Evolutionary conservation across 2,113 vertebrate genomes (phyloP).

Genomic region (Tinamus guttatus): DNA sequence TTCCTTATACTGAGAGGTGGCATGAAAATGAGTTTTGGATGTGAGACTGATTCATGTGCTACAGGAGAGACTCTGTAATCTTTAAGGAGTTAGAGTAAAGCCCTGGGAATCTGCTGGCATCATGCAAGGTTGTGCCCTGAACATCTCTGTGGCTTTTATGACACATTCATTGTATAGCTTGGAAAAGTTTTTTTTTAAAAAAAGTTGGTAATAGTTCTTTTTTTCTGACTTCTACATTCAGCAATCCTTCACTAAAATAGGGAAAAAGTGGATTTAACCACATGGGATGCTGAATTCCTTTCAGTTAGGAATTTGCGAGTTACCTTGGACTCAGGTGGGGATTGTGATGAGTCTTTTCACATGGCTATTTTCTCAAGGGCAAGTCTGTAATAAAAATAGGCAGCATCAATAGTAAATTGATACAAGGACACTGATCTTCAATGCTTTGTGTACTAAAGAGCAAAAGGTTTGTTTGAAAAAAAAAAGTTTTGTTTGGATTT

Average conservation of each 20-base stretch:
- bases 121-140: not conserved
- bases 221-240: not conserved
- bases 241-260: not conserved
- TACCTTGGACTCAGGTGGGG: not conserved
- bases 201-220: not conserved
- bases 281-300: not conserved
- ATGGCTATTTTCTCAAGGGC: not conserved
- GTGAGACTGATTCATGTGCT: not conserved
- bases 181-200: not conserved
- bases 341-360: not conserved
- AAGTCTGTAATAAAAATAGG: not conserved
- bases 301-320: not conserved
- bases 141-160: not conserved
- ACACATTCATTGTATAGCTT: not conserved
- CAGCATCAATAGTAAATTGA: not conserved
- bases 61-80: not conserved
- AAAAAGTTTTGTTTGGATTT: not conserved
- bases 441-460: not conserved
- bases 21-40: not conserved
- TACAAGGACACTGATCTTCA: not conserved
- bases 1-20: not conserved
- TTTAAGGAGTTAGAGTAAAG: not conserved
- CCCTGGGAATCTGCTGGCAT: not conserved
- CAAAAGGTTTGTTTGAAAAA: not conserved
- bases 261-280: not conserved